Evolutionary conservation across 2,797 vertebrate genomes (phyloP).

Genomic region (Phylloscopus collybita): DNA sequence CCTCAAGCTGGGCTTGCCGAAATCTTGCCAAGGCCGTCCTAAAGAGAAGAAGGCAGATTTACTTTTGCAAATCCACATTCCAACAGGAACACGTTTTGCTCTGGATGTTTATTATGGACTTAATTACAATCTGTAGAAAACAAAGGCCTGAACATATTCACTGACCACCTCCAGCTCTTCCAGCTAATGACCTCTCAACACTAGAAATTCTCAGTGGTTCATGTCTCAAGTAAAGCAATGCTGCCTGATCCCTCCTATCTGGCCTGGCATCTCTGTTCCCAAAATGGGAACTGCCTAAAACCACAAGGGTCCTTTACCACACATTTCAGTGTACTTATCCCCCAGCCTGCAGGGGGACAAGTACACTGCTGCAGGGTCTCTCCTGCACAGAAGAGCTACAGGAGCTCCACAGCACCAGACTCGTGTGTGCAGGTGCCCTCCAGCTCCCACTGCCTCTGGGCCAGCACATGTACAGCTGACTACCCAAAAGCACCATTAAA

Average conservation of each 20-base stretch:
- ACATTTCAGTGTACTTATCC: fast-evolving
- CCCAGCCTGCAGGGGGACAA: not conserved
- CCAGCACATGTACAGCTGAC: fast-evolving
- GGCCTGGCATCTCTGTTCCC: not conserved
- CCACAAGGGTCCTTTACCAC: fast-evolving
- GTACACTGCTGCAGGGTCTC: too few species aligned
- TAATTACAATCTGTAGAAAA: not conserved
- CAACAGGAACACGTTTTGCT: not conserved
- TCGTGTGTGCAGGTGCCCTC: fast-evolving
- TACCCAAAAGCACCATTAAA: fast-evolving
- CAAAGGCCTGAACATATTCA: not conserved
- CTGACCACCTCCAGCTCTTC: not conserved
- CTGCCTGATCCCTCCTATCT: not conserved
- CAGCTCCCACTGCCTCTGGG: too few species aligned
- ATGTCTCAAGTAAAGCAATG: not conserved
- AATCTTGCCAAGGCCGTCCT: constrained; percentile 94
- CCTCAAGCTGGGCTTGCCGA: constrained; percentile 91
- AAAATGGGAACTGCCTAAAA: not conserved
- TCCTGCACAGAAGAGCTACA: not conserved
- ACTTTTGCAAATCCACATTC: not conserved
- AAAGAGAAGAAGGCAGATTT: not conserved
- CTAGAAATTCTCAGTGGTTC: not conserved
- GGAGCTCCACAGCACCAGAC: too few species aligned
- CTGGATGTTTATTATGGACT: not conserved
- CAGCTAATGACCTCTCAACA: fast-evolving